Conservation (phyloP, 2,113 vertebrate genomes). For the Mormoops blainvillei region DNA sequence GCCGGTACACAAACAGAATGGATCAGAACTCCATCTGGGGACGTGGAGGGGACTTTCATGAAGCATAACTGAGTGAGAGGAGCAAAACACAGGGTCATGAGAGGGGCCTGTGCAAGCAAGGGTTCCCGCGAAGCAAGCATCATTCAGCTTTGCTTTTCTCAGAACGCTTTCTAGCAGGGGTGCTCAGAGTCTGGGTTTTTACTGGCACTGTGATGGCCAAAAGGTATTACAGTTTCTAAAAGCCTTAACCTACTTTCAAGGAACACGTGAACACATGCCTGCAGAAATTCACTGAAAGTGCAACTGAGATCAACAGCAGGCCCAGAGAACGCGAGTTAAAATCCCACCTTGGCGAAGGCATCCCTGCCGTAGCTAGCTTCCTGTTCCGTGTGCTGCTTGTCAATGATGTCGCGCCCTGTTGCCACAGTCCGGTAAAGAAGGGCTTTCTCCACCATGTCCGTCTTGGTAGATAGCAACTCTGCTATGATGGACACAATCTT, state of each 20-base stretch:
- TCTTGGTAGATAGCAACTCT: constrained; percentile 88
- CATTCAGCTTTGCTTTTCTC: background rate
- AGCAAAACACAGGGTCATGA: background rate
- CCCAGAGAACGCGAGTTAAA: rapidly evolving
- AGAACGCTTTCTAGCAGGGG: background rate
- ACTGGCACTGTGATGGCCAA: background rate
- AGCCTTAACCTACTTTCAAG: background rate
- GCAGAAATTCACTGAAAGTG: background rate
- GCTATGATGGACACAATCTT: constrained; percentile 87
- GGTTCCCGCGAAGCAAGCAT: background rate
- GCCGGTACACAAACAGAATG: background rate
- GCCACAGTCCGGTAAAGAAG: constrained; percentile 94
- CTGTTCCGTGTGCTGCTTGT: constrained; percentile 94
- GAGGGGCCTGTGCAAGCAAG: background rate
- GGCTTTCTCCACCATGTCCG: constrained; percentile 93
- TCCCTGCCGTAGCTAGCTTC: constrained; percentile 95
- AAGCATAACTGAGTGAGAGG: background rate
- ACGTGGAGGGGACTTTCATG: background rate
- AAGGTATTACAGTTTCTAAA: background rate
- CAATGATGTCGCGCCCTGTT: constrained; percentile 94
- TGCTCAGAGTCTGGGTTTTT: background rate
- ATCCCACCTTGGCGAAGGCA: constrained; percentile 92
- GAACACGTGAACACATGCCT: background rate
- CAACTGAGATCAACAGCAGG: background rate
- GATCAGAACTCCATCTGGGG: no score